Conservation (phyloP, 2,888 invertebrate species). For the Melinaea menophilus region DNA sequence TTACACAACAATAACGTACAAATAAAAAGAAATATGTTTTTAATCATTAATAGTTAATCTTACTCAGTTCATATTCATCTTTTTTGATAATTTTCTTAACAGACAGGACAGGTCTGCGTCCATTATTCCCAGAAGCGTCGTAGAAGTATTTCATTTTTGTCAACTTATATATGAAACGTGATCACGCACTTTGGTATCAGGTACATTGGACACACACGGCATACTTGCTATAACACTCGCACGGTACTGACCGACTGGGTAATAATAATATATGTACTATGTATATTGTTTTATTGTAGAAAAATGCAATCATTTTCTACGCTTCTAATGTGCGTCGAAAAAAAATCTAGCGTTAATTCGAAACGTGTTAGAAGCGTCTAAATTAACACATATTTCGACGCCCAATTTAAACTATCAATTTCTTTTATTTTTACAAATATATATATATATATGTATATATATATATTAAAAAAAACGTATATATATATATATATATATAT, state of each 20-base stretch:
- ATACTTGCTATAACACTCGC: conserved; percentile 45
- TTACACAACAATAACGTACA: neutral
- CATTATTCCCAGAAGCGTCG: conserved; percentile 30
- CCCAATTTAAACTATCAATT: too few species aligned
- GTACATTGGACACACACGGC: conserved; percentile 42
- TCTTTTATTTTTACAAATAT: too few species aligned
- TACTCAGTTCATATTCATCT: conserved; percentile 46
- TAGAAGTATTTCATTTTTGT: conserved; percentile 39
- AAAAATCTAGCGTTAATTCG: too few species aligned
- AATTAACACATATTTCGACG: too few species aligned
- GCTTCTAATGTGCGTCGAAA: too few species aligned
- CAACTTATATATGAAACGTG: conserved; percentile 18
- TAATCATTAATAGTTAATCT: conserved; percentile 34
- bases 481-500: too few species aligned
- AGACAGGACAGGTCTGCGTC: conserved; percentile 36
- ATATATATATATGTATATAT: too few species aligned
- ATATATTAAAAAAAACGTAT: too few species aligned
- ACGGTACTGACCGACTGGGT: conserved; percentile 42
- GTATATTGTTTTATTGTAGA: neutral
- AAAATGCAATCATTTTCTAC: too few species aligned
- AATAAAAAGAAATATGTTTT: neutral
- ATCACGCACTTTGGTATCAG: conserved; percentile 27
- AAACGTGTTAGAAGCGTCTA: too few species aligned
- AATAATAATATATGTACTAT: conserved; percentile 32
- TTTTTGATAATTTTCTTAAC: conserved; percentile 32